A percentile compares a stretch with the other conserved stretches of the same genome.
Conservation (phyloP, 2,113 vertebrate species). For the Crotalus viridis region DNA sequence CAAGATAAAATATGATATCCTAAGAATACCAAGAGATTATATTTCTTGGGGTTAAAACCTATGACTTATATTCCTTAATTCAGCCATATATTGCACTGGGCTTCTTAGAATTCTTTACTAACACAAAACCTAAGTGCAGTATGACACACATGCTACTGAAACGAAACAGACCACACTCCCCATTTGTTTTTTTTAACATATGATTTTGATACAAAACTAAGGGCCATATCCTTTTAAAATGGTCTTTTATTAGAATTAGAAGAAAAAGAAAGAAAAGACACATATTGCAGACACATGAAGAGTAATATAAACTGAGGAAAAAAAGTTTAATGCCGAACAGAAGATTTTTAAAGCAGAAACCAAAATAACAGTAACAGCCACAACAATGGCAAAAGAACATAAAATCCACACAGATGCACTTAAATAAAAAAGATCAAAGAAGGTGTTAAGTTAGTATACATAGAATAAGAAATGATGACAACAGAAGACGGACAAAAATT, state of each 20-base stretch:
- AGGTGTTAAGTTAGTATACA: conserved; percentile 37
- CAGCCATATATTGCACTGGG: neutral
- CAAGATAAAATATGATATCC: neutral
- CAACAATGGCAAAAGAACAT: conserved; percentile 51
- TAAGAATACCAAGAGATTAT: neutral
- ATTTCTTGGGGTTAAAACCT: neutral
- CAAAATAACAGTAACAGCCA: conserved; percentile 25
- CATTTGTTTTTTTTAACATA: conserved; percentile 26
- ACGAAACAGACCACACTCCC: neutral
- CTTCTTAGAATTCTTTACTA: neutral
- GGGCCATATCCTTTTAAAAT: conserved; percentile 41
- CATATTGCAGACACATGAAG: conserved; percentile 53
- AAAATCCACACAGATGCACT: conserved; percentile 46
- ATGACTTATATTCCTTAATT: neutral
- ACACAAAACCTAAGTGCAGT: neutral
- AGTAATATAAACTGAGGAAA: conserved; percentile 31
- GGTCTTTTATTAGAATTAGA: conserved; percentile 58
- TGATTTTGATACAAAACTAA: conserved; percentile 34
- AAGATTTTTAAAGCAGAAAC: conserved; percentile 37
- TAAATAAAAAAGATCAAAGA: conserved; percentile 3
- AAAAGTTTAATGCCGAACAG: conserved; percentile 30
- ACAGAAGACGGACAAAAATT: neutral
- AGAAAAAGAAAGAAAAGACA: conserved; percentile 24
- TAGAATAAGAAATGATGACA: conserved; percentile 19
- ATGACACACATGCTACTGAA: neutral